These are phyloP conservation scores for Delia radicum DNA, from an alignment of 1,140 invertebrate genomes.

Conservation along the genomic window DNA sequence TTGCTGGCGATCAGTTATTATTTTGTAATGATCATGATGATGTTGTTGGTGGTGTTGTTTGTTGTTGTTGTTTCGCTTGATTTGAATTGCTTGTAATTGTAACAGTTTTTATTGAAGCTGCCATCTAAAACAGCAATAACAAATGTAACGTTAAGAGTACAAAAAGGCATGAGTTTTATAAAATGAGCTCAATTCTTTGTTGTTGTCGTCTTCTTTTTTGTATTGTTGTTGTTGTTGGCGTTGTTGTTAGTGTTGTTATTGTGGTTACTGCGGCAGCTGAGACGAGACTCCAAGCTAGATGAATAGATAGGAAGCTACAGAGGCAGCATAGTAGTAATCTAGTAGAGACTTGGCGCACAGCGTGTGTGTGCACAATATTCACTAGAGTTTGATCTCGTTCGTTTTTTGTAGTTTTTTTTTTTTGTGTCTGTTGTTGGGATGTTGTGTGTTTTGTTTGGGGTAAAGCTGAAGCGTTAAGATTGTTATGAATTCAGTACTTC, in stretches of 20 bases:
- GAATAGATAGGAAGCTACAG: background rate
- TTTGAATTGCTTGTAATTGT: conserved; percentile 25
- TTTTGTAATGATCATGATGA: conserved; percentile 20
- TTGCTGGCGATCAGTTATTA: background rate
- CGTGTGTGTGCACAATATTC: conserved; percentile 9
- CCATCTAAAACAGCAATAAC: background rate
- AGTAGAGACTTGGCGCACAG: background rate
- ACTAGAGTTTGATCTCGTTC: conserved; percentile 20
- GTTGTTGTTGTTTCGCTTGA: conserved; percentile 13
- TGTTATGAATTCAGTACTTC: conserved; percentile 30
- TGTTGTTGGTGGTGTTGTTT: conserved; percentile 7
- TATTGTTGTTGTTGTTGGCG: background rate
- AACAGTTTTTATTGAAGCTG: conserved; percentile 13
- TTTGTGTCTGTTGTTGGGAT: conserved; percentile 3
- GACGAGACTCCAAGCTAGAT: background rate
- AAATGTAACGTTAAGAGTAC: background rate
- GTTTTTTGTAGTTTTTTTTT: conserved; percentile 16
- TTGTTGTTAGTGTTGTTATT: conserved; percentile 15
- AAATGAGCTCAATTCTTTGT: conserved; percentile 12
- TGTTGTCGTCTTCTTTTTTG: conserved; percentile 21
- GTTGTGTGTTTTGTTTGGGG: conserved; percentile 25
- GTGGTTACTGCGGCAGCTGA: background rate
- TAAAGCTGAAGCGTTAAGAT: conserved; percentile 32
- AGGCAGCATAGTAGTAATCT: too few relatives aligned
- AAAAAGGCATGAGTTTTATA: background rate